phyloP scores from a whole-genome alignment of 2,888 invertebrate species.

The Vesta saturnalis region DNA sequence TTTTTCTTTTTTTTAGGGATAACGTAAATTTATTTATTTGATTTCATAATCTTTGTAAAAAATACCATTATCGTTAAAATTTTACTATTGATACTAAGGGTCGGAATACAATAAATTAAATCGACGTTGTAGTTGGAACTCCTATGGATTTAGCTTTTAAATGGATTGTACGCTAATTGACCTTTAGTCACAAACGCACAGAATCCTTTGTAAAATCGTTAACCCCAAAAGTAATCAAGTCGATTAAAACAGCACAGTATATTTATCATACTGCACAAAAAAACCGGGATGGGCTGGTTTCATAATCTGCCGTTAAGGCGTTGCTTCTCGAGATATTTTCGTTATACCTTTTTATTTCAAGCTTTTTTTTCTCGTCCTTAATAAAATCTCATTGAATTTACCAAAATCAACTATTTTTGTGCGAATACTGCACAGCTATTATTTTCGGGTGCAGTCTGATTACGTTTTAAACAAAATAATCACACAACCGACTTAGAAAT shows the following conservation, averaged over 20 bases:
- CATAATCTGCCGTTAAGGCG: neutral
- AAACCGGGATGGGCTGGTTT: neutral
- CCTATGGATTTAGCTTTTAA: conserved; percentile 26
- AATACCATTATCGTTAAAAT: conserved; percentile 4
- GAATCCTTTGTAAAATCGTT: conserved; percentile 40
- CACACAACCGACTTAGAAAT: no score
- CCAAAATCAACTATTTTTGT: no score
- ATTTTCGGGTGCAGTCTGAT: no score
- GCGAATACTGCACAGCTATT: no score
- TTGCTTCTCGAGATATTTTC: neutral
- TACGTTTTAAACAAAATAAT: no score
- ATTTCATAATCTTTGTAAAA: neutral
- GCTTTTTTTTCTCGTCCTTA: neutral
- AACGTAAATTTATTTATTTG: no score
- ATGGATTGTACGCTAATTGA: conserved; percentile 30
- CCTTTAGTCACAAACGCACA: conserved; percentile 30
- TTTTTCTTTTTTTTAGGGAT: no score
- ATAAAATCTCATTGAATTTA: no score
- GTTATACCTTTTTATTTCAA: neutral
- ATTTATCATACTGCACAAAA: conserved; percentile 22
- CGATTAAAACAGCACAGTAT: conserved; percentile 22
- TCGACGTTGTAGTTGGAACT: conserved; percentile 24
- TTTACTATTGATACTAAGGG: conserved; percentile 9
- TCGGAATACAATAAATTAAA: conserved; percentile 23
- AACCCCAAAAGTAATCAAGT: conserved; percentile 35